phyloP scores from a whole-genome alignment of 2,888 invertebrate genomes.

The Thyatira batis region DNA sequence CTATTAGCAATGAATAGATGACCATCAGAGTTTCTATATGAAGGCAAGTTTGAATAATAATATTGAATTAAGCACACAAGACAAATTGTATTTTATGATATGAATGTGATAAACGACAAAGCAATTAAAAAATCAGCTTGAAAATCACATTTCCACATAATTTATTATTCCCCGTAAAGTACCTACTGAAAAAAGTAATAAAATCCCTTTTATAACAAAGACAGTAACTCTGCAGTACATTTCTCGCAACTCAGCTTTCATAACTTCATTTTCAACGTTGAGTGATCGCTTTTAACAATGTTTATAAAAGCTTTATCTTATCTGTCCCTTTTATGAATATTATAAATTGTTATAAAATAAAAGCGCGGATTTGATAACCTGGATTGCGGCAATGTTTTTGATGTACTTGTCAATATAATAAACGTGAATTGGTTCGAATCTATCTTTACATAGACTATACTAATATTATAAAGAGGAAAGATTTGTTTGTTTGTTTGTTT shows the following conservation, averaged over 20 bases:
- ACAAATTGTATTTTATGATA: too few relatives aligned
- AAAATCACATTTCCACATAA: background rate
- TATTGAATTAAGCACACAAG: too few relatives aligned
- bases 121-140: background rate
- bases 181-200: too few relatives aligned
- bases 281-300: slow-evolving; percentile 18
- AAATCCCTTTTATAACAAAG: background rate
- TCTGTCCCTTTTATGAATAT: slow-evolving; percentile 9
- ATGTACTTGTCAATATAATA: background rate
- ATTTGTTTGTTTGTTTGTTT: too few relatives aligned
- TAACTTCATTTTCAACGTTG: slow-evolving; percentile 24
- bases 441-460: too few relatives aligned
- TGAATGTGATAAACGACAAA: too few relatives aligned
- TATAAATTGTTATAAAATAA: slow-evolving; percentile 8
- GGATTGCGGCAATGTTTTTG: background rate
- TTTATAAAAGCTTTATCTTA: slow-evolving; percentile 15
- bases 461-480: too few relatives aligned
- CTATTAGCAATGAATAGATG: too few relatives aligned
- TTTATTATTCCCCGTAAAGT: background rate
- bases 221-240: slow-evolving; percentile 6
- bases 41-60: too few relatives aligned
- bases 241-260: slow-evolving; percentile 10
- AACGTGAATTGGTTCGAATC: too few relatives aligned
- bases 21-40: too few relatives aligned
- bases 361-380: background rate